Base-by-base conservation (phyloP, 2,797 vertebrate genomes). In the Acanthurus lineatus region DNA sequence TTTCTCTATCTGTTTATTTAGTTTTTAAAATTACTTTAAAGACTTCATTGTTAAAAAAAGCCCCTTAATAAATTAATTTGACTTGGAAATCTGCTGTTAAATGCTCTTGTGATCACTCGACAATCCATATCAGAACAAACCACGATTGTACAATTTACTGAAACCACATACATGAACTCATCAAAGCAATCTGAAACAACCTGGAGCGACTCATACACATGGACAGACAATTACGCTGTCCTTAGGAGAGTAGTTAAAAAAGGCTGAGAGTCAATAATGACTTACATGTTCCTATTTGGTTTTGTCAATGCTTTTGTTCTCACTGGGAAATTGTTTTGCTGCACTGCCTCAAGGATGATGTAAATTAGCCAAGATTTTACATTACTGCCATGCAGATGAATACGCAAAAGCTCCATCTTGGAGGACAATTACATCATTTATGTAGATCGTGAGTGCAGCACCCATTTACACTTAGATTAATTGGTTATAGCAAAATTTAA, bases 221-320 rank as follows among this genome's bases (percentile, higher is more conserved):
- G 85, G 81, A 78, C 7, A 91, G 92, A 94, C 89, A 93, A 94
- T 95, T 91, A 92, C 69, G 62, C 78, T 77, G 57, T 90, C 83
- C 85, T 91, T 89, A 81, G 84, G 90, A 94, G 89, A 93, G 93
- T 89, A 90, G 91, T 95, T 95, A 95, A 94, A 93, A 93, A 88
- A 84, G 83, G 85, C 78, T 87, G 92, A 90, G 88, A 92, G 92
- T 94, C 93, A 91, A 90, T 95, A 95, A 95, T 92, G 91, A 92
- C 80, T 88, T 86, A 89, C 86, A 89, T 92, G 90, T 91, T 95
- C 90, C 89, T 94, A 91, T 94, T 91, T 91, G 88, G 80, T 82
- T 88, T 90, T 81, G 85, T 90, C 88, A 89, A 91, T 84, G 87
- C 78, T 67, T 93, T 90, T 79, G 57, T 74, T 84, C 71, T 91